Conservation (phyloP, 2,797 vertebrate species). For the Premnoplex brunnescens region DNA sequence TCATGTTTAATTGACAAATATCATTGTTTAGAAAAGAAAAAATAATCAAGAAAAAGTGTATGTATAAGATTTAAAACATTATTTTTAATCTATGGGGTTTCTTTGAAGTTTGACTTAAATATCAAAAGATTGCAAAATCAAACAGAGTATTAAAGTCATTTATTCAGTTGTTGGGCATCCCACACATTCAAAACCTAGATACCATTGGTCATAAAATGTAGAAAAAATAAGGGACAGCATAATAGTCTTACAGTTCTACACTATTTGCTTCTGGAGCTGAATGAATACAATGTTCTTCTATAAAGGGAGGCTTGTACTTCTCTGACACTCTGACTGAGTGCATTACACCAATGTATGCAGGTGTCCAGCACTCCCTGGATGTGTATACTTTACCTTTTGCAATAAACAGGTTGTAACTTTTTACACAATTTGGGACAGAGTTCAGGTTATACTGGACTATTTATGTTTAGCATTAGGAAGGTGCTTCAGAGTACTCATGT, state of each 20-base stretch:
- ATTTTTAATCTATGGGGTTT: not conserved
- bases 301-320: not conserved
- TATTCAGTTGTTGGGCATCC: not conserved
- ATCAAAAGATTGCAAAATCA: not conserved
- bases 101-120: not conserved
- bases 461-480: not conserved
- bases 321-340: not conserved
- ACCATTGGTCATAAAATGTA: not conserved
- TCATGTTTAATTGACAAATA: not conserved
- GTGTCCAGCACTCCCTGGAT: not conserved
- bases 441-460: not conserved
- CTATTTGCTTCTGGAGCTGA: not conserved
- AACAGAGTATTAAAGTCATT: not conserved
- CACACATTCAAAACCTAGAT: not conserved
- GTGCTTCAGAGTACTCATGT: not conserved
- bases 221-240: not conserved
- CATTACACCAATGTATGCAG: not conserved
- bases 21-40: not conserved
- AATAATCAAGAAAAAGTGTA: rapidly evolving
- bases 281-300: too few relatives aligned
- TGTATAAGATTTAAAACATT: not conserved
- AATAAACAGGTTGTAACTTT: not conserved
- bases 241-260: not conserved
- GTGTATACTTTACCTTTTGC: not conserved
- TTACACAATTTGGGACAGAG: not conserved